Evolutionary conservation across 2,113 vertebrate genomes (phyloP).

Genomic region (Pantherophis guttatus): DNA sequence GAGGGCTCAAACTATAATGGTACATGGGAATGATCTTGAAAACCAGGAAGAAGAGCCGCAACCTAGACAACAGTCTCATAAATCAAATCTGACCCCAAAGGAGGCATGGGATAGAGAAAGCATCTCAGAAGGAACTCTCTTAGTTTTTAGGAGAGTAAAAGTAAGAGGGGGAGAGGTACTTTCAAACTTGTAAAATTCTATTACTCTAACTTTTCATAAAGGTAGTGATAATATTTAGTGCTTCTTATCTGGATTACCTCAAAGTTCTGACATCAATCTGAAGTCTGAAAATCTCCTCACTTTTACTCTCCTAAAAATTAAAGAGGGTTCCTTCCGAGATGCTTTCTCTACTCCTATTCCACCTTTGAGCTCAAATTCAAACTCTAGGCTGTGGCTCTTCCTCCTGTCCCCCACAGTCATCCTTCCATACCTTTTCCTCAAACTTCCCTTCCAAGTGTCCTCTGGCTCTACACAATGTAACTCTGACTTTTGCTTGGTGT

Average conservation of each 20-base stretch:
- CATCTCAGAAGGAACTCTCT: neutral
- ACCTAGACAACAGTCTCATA: neutral
- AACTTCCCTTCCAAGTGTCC: neutral
- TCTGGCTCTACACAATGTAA: neutral
- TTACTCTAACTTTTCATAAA: neutral
- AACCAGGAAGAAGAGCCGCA: neutral
- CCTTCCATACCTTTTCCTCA: neutral
- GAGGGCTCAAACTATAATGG: neutral
- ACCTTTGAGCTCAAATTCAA: neutral
- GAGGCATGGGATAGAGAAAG: neutral
- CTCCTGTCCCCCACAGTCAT: neutral
- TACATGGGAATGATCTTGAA: neutral
- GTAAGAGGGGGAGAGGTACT: neutral
- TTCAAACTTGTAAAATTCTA: neutral
- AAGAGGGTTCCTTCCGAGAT: neutral
- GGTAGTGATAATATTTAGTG: neutral
- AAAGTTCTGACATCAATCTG: neutral
- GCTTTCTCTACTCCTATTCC: neutral
- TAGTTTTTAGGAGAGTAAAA: neutral
- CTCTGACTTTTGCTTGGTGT: neutral
- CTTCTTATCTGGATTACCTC: neutral
- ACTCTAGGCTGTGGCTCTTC: neutral
- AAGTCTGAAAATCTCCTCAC: neutral
- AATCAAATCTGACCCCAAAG: neutral
- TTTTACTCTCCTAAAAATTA: neutral